A percentile compares a stretch with the other conserved stretches of the same genome.
phyloP scores from a whole-genome alignment of 2,113 vertebrate species.

The Myiagra hebetior region DNA sequence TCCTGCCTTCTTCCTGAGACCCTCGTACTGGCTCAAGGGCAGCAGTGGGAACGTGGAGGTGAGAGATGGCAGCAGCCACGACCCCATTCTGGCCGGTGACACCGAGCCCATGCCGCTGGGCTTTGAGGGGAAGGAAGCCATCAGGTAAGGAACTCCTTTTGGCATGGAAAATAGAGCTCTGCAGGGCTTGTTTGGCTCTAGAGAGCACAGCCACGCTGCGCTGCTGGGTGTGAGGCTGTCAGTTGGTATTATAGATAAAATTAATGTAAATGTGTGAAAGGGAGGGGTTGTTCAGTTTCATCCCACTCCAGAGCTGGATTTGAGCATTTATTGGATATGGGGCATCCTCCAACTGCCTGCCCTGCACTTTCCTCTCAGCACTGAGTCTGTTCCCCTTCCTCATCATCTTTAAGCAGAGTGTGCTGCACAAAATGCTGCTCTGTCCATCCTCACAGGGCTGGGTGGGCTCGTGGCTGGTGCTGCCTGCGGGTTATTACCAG shows the following conservation, averaged over 20 bases:
- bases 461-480: not conserved
- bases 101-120: conserved; percentile 77
- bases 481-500: not conserved
- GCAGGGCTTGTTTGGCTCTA: accelerated
- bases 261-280: accelerated
- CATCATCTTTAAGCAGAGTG: not conserved
- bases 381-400: not conserved
- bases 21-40: conserved; percentile 78
- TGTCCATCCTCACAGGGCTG: not conserved
- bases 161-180: accelerated
- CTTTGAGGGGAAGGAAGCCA: conserved; percentile 87
- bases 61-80: conserved; percentile 51
- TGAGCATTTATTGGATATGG: not conserved
- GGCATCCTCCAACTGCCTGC: not conserved
- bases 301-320: not conserved
- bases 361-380: not conserved
- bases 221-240: not conserved
- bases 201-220: not conserved
- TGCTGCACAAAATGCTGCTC: not conserved
- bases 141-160: conserved; percentile 73
- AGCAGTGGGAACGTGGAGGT: not conserved
- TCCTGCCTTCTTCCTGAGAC: conserved; percentile 81
- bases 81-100: conserved; percentile 41
- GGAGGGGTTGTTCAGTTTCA: accelerated
- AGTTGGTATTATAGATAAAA: accelerated